A percentile compares a stretch with the other conserved stretches of the same genome.
Evolutionary conservation across 1,140 invertebrate genomes (phyloP).

Genomic region (Palaemon carinicauda): DNA sequence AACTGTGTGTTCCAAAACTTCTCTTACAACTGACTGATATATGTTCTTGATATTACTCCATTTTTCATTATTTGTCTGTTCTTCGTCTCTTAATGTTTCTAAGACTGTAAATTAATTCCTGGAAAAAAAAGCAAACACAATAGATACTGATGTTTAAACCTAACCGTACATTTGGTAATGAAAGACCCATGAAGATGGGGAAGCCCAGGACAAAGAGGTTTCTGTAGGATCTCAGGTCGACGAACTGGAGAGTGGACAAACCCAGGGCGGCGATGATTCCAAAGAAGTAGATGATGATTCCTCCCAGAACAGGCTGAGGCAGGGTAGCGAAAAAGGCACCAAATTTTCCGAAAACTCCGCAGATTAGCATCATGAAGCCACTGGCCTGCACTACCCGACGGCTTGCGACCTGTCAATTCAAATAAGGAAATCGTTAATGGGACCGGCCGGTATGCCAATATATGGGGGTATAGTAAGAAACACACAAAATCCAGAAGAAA

Average conservation of each 20-base stretch:
- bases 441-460: too few species aligned
- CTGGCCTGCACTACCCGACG: constrained; percentile 84
- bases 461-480: too few species aligned
- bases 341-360: constrained; percentile 83
- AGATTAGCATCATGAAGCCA: constrained; percentile 78
- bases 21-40: too few species aligned
- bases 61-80: too few species aligned
- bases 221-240: constrained; percentile 12
- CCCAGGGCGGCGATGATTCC: constrained; percentile 82
- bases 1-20: too few species aligned
- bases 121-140: too few species aligned
- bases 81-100: too few species aligned
- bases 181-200: constrained; percentile 24
- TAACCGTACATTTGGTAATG: constrained; percentile 9
- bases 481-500: too few species aligned
- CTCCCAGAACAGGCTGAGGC: constrained; percentile 85
- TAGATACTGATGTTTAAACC: too few species aligned
- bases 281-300: constrained; percentile 86
- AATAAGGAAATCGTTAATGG: not conserved
- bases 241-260: not conserved
- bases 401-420: constrained; percentile 75
- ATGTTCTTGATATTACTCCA: too few species aligned
- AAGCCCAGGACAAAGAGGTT: constrained; percentile 27
- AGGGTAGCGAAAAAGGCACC: constrained; percentile 88
- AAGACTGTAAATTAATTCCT: too few species aligned